Evolutionary conservation across 2,888 invertebrate species (phyloP).

Genomic region (Stomorhina lunata): DNA sequence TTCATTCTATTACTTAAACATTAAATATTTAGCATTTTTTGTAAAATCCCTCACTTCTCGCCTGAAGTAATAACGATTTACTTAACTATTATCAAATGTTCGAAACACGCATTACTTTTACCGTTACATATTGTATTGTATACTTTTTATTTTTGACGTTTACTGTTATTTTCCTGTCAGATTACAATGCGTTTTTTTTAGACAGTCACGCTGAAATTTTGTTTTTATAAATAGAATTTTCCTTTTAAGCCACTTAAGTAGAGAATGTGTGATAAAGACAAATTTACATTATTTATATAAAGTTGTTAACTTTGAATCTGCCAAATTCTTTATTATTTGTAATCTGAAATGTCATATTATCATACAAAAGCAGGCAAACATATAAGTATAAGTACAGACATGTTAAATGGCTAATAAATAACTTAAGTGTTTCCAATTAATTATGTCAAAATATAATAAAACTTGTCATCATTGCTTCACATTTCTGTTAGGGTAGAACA

Average conservation of each 20-base stretch:
- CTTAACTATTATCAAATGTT: background rate
- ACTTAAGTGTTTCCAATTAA: background rate
- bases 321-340: background rate
- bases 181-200: conserved; percentile 16
- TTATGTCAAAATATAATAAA: background rate
- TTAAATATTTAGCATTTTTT: no score
- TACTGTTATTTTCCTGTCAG: conserved; percentile 33
- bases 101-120: background rate
- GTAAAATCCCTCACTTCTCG: no score
- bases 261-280: background rate
- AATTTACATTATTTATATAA: conserved; percentile 26
- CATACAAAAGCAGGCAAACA: no score
- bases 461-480: no score
- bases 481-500: no score
- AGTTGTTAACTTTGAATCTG: background rate
- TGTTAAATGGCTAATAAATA: background rate
- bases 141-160: background rate
- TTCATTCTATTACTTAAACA: no score
- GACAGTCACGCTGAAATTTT: background rate
- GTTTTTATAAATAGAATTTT: background rate
- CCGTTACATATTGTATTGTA: background rate
- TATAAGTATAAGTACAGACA: no score
- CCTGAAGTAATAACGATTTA: background rate
- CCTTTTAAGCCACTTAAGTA: background rate
- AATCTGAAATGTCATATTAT: background rate